Evolutionary conservation across 2,888 invertebrate species (phyloP).

Genomic region (Actias luna): DNA sequence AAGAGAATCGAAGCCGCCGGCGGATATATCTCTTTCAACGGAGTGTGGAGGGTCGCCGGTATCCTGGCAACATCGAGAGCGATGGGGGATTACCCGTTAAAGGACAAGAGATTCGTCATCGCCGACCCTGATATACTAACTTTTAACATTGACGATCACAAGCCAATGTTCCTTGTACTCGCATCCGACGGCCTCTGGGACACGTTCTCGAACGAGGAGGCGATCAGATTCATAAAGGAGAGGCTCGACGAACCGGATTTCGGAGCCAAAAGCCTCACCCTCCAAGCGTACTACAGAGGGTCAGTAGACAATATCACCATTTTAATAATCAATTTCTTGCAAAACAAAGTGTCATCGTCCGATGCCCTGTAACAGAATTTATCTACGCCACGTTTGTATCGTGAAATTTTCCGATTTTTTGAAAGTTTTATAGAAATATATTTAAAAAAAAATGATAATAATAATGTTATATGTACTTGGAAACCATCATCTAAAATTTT

Average conservation of each 20-base stretch:
- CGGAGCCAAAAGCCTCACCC: conserved; percentile 94
- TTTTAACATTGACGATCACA: conserved; percentile 92
- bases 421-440: conserved; percentile 27
- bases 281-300: conserved; percentile 95
- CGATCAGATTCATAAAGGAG: conserved; percentile 93
- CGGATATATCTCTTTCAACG: conserved; percentile 96
- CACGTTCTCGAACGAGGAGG: conserved; percentile 97
- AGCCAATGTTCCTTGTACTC: conserved; percentile 93
- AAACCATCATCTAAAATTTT: conserved; percentile 16
- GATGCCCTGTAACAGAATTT: conserved; percentile 37
- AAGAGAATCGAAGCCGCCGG: conserved; percentile 97
- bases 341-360: conserved; percentile 61
- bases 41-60: conserved; percentile 98
- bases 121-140: conserved; percentile 97
- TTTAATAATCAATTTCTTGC: conserved; percentile 91
- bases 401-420: conserved; percentile 27
- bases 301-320: conserved; percentile 98
- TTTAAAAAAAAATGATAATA: too few relatives aligned
- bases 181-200: conserved; percentile 99
- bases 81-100: conserved; percentile 96
- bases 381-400: conserved; percentile 20
- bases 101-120: conserved; percentile 95
- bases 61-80: conserved; percentile 97
- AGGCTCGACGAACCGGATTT: conserved; percentile 92
- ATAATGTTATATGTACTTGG: conserved; percentile 7